These are phyloP conservation scores for Gryon sp. DNA, from an alignment of 1,140 invertebrate species.

Conservation along the genomic window DNA sequence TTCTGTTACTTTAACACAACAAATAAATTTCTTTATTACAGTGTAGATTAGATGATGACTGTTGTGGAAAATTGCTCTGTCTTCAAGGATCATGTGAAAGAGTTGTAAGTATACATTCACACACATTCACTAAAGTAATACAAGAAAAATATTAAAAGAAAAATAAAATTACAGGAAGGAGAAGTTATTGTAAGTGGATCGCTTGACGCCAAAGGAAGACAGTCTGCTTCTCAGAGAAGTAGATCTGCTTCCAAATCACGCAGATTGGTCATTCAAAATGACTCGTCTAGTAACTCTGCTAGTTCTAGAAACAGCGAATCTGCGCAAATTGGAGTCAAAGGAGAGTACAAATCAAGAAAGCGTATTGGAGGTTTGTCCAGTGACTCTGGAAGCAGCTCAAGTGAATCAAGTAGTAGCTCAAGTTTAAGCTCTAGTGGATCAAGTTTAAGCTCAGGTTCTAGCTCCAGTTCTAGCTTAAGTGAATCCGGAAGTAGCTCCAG, in stretches of 20 bases:
- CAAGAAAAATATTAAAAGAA: too few species aligned
- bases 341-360: not conserved
- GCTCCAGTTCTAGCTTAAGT: not conserved
- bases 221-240: too few species aligned
- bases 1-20: too few species aligned
- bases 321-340: not conserved
- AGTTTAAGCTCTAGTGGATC: too few species aligned
- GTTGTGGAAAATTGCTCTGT: slow-evolving; percentile 8
- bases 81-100: not conserved
- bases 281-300: not conserved
- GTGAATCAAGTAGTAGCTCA: too few species aligned
- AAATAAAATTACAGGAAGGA: not conserved
- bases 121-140: too few species aligned
- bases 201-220: too few species aligned
- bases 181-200: too few species aligned
- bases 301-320: not conserved
- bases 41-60: not conserved
- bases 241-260: too few species aligned
- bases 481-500: too few species aligned
- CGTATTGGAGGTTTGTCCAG: not conserved
- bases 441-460: too few species aligned
- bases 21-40: slow-evolving; percentile 1
- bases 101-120: slow-evolving; percentile 10
- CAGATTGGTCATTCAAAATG: not conserved
- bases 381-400: too few species aligned